Conservation (phyloP, 2,888 invertebrate species). For the Oxystoma pomonae region DNA sequence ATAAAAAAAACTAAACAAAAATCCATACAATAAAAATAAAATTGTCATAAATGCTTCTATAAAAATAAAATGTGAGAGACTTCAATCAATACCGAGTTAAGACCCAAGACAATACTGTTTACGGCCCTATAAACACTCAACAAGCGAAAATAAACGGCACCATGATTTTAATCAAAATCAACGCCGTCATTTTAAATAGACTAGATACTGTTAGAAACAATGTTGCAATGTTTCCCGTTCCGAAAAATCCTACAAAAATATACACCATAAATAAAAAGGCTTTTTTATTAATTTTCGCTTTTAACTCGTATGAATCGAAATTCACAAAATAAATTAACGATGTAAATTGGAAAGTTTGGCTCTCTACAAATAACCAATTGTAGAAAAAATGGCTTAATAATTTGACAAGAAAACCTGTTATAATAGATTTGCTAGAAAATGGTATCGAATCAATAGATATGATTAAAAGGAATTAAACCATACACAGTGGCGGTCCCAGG, state of each 20-base stretch:
- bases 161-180: conserved; percentile 81
- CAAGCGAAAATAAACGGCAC: conserved; percentile 75
- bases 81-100: conserved; percentile 96
- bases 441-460: conserved; percentile 34
- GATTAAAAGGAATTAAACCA: conserved; percentile 30
- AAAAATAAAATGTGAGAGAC: conserved; percentile 88
- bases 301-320: conserved; percentile 26
- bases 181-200: conserved; percentile 81
- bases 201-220: conserved; percentile 90
- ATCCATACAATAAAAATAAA: conserved; percentile 61
- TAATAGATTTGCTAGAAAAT: conserved; percentile 29
- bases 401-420: conserved; percentile 30
- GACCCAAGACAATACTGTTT: too few relatives aligned
- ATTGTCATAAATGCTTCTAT: conserved; percentile 71
- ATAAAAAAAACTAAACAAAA: too few relatives aligned
- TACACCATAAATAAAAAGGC: conserved; percentile 48
- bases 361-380: conserved; percentile 31
- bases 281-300: conserved; percentile 25
- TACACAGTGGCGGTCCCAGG: too few relatives aligned
- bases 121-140: conserved; percentile 62
- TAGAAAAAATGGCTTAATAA: too few relatives aligned
- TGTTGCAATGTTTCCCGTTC: conserved; percentile 96
- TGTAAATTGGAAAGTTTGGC: conserved; percentile 26
- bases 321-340: conserved; percentile 27
- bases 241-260: conserved; percentile 86